These are phyloP conservation scores for Xanthia icteritia DNA, from an alignment of 2,888 invertebrate species.

Conservation along the genomic window DNA sequence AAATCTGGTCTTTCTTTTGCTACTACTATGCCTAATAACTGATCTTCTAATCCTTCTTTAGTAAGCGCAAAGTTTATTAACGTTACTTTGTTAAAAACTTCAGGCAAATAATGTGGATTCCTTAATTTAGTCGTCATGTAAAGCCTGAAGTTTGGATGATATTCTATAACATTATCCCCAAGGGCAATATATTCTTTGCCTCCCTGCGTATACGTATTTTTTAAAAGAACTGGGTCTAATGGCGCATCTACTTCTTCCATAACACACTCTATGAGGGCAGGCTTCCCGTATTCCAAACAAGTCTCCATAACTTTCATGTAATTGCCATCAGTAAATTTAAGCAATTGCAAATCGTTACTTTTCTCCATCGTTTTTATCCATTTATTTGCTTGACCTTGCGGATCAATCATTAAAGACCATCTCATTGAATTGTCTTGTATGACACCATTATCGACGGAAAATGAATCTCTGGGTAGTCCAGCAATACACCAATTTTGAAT, in stretches of 20 bases:
- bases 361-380: constrained; percentile 97
- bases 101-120: constrained; percentile 96
- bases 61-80: constrained; percentile 96
- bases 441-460: constrained; percentile 96
- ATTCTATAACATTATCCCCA: constrained; percentile 94
- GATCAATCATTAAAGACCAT: constrained; percentile 95
- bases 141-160: constrained; percentile 93
- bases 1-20: constrained; percentile 96
- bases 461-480: constrained; percentile 94
- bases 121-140: constrained; percentile 95
- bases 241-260: constrained; percentile 94
- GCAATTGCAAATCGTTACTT: constrained; percentile 92
- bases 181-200: constrained; percentile 94
- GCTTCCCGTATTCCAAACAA: constrained; percentile 94
- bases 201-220: constrained; percentile 93
- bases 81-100: constrained; percentile 95
- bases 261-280: constrained; percentile 94
- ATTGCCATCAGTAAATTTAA: constrained; percentile 94
- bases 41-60: constrained; percentile 95
- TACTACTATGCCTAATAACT: constrained; percentile 95
- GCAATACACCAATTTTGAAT: constrained; percentile 96
- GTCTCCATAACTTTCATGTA: constrained; percentile 94
- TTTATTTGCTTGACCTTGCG: constrained; percentile 95
- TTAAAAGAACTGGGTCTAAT: constrained; percentile 94
- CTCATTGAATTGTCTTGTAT: constrained; percentile 94